A percentile compares a stretch with the other conserved stretches of the same genome.
Evolutionary conservation across 2,797 vertebrate species (phyloP).

Genomic region (Sorex maritimensis): DNA sequence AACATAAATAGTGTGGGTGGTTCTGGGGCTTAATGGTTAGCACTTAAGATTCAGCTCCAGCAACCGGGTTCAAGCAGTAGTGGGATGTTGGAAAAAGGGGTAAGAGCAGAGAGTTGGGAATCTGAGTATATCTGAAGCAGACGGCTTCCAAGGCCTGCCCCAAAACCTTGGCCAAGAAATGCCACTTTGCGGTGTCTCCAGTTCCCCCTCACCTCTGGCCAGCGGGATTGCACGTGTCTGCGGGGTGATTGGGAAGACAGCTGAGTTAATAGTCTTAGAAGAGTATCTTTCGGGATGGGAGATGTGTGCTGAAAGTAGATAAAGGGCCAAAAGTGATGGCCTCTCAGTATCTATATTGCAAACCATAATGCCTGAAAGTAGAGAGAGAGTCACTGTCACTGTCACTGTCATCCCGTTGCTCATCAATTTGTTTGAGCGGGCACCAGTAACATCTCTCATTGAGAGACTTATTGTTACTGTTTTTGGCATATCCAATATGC

Average conservation of each 20-base stretch:
- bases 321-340: too few relatives aligned
- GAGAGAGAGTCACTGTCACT: too few relatives aligned
- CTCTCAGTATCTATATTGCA: too few relatives aligned
- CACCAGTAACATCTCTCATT: too few relatives aligned
- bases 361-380: too few relatives aligned
- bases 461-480: too few relatives aligned
- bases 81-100: not conserved
- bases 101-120: not conserved
- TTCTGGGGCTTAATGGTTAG: not conserved
- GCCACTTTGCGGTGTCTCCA: not conserved
- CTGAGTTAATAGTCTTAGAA: not conserved
- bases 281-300: not conserved
- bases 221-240: not conserved
- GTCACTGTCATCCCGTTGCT: too few relatives aligned
- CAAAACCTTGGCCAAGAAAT: slow-evolving; percentile 3
- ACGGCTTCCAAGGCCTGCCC: not conserved
- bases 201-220: not conserved
- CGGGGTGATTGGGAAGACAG: slow-evolving; percentile 12
- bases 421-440: too few relatives aligned
- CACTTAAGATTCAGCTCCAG: slow-evolving; percentile 30
- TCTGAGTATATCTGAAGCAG: not conserved
- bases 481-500: too few relatives aligned
- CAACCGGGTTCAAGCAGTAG: slow-evolving; percentile 28
- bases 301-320: too few relatives aligned
- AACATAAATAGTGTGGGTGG: not conserved